phyloP scores from a whole-genome alignment of 2,888 invertebrate genomes.

The Epinotia ramella region DNA sequence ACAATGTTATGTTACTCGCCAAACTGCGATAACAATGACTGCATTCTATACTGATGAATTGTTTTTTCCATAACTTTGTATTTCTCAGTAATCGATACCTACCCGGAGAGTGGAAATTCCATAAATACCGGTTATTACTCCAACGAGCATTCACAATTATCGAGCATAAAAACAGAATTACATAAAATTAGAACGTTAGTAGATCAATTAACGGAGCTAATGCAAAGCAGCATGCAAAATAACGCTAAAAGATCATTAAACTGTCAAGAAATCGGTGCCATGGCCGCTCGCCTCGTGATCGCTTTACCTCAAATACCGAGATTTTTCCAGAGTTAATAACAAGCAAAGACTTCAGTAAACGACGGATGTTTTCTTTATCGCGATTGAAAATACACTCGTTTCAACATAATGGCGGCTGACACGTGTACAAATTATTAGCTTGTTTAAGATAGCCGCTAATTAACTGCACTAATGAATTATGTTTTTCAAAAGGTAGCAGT shows the following conservation, averaged over 20 bases:
- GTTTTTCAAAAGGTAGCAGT: conserved; percentile 26
- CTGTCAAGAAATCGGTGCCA: conserved; percentile 29
- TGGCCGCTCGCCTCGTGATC: conserved; percentile 14
- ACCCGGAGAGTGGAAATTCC: conserved; percentile 30
- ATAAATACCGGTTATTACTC: conserved; percentile 32
- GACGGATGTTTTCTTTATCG: conserved; percentile 36
- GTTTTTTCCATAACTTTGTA: conserved; percentile 17
- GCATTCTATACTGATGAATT: not conserved
- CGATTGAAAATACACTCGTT: conserved; percentile 27
- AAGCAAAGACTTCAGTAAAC: conserved; percentile 43
- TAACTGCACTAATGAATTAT: conserved; percentile 19
- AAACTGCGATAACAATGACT: too few relatives aligned
- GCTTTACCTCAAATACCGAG: conserved; percentile 1
- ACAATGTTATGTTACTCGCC: too few relatives aligned
- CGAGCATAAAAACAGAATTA: conserved; percentile 17
- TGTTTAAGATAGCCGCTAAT: conserved; percentile 20
- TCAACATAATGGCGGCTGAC: conserved; percentile 13
- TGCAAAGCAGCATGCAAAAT: conserved; percentile 33
- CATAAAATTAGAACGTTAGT: conserved; percentile 20
- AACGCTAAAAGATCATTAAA: conserved; percentile 22
- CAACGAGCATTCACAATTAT: conserved; percentile 25
- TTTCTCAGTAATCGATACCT: conserved; percentile 32
- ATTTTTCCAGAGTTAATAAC: conserved; percentile 21
- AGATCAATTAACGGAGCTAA: conserved; percentile 19
- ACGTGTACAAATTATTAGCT: conserved; percentile 33